Base-by-base conservation (phyloP, 37 sponge, comb jelly and placozoan species). In the Spongilla lacustris region DNA sequence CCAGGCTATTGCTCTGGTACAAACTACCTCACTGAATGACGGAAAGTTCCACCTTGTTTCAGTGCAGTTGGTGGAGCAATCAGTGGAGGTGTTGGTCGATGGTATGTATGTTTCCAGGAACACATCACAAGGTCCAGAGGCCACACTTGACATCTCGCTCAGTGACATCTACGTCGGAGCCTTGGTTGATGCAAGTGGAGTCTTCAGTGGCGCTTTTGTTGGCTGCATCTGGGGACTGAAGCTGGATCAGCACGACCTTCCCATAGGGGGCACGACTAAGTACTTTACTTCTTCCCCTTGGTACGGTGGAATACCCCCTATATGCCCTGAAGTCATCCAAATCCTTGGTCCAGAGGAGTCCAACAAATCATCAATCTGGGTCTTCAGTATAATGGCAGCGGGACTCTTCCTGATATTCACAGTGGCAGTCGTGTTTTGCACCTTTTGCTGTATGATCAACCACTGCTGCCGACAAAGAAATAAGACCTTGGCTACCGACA, bases 141-240 rank as follows among this genome's bases (percentile, higher is more conserved):
- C 29, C 5, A 34, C 70, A 38, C 74, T 94, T 14, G 88, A 90
- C 67, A 81, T 90, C 71, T 26, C 28, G 12, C 34, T 66, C 66
- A 41, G 24, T 34, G 69, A 26, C 33, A 70, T 94, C 35, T 90
- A 50, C 74, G 50, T 91, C 0, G 94, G 91, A 28, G 91, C 83
- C 22, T 27, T 33, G 67, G 81, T 84, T 0, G 36, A 68, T 27
- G 48, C 17, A 10, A 26, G 80, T 21, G 74, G 81, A 32, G 28
- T 8, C 8, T 67, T 71, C 10, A 49, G 12, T 10, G 66, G 75
- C 21, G 87, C 84, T 2, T 91, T 90, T 80, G 33, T 35, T 23
- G 92, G 92, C 13, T 94, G 95, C 66, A 73, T 94, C 22, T 31
- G 49, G 23, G 92, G 92, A 79, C 69, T 83, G 30, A 84, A 50